Conservation (phyloP, 2,888 invertebrate species). For the Aleiodes alternator region DNA sequence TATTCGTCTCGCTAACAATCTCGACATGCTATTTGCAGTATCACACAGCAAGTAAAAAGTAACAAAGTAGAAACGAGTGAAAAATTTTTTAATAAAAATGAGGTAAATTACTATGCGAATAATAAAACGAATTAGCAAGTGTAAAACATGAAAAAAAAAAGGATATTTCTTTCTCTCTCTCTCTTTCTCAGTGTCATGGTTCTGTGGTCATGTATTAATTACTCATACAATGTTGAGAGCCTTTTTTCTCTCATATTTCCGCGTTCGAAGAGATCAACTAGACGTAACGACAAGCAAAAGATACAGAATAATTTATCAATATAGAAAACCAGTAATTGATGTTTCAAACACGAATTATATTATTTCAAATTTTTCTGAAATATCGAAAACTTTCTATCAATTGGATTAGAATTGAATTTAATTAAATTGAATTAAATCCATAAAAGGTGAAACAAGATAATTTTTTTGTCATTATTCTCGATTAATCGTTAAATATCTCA, state of each 20-base stretch:
- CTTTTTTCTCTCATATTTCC: neutral
- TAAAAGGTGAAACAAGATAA: too few relatives aligned
- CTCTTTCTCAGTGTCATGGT: constrained; percentile 30
- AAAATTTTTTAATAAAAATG: neutral
- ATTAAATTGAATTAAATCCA: too few relatives aligned
- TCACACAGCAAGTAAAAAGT: neutral
- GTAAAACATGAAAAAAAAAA: constrained; percentile 43
- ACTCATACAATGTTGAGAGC: constrained; percentile 1
- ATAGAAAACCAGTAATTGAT: constrained; percentile 46
- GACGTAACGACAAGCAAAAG: constrained; percentile 21
- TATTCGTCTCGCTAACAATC: constrained; percentile 51
- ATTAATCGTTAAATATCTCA: too few relatives aligned
- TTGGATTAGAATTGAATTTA: too few relatives aligned
- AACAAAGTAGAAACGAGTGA: constrained; percentile 48
- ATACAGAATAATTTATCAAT: constrained; percentile 48
- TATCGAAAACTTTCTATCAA: too few relatives aligned
- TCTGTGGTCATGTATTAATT: constrained; percentile 17
- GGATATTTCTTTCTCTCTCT: constrained; percentile 39
- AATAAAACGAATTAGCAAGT: constrained; percentile 20
- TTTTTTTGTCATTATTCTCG: too few relatives aligned
- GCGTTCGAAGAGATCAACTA: neutral
- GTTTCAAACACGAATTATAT: constrained; percentile 6
- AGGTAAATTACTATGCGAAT: constrained; percentile 1
- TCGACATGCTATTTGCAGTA: constrained; percentile 15
- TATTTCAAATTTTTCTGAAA: neutral